These are phyloP conservation scores for Eupithecia tripunctaria DNA, from an alignment of 2,888 invertebrate genomes.

Conservation along the genomic window DNA sequence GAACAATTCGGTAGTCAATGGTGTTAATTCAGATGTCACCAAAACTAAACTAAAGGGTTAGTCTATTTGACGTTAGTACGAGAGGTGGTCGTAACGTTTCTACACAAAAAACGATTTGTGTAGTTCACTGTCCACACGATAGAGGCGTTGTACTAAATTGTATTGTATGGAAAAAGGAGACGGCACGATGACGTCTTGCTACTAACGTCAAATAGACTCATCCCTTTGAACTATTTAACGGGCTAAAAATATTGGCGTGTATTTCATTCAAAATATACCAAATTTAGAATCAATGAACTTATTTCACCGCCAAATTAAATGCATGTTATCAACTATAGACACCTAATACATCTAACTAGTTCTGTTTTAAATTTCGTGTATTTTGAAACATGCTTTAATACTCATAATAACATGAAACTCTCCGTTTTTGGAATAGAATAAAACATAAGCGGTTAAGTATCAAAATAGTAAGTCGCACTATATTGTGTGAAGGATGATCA, in stretches of 20 bases:
- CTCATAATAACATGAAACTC: not conserved
- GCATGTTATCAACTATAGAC: not conserved
- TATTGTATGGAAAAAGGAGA: no score
- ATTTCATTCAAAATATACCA: constrained; percentile 15
- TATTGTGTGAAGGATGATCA: constrained; percentile 53
- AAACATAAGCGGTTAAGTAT: constrained; percentile 1
- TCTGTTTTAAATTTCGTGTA: constrained; percentile 21
- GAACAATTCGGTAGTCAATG: constrained; percentile 18
- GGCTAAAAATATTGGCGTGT: no score
- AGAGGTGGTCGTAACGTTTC: no score
- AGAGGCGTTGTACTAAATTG: no score
- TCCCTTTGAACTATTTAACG: no score
- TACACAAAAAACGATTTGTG: no score
- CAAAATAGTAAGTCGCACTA: constrained; percentile 38
- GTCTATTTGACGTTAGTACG: no score
- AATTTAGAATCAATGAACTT: constrained; percentile 14
- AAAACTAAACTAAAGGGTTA: no score
- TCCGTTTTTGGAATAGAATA: constrained; percentile 7
- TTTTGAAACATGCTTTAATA: constrained; percentile 17
- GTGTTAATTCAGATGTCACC: not conserved
- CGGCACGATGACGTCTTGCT: no score
- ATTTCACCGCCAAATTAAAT: constrained; percentile 8
- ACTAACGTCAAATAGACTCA: no score
- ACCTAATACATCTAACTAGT: not conserved
- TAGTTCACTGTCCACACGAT: no score